Evolutionary conservation across 1,140 invertebrate genomes (phyloP).

Genomic region (Araneus ventricosus): DNA sequence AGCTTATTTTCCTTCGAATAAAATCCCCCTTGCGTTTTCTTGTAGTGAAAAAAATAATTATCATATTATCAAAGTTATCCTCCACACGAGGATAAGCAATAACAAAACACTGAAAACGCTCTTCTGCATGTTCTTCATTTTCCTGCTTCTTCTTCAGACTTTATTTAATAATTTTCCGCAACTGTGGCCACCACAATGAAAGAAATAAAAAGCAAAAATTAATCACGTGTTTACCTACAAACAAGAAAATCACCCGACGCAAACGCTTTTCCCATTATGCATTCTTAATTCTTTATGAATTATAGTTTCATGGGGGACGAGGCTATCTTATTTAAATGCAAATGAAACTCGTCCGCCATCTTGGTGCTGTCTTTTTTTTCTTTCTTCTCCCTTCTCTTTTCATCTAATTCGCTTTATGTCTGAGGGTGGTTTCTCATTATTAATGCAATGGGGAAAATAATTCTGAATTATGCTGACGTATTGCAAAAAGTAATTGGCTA

Average conservation of each 20-base stretch:
- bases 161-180: slow-evolving; percentile 24
- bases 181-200: background rate
- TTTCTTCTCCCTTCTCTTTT: background rate
- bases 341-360: slow-evolving; percentile 11
- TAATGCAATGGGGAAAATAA: slow-evolving; percentile 24
- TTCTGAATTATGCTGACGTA: slow-evolving; percentile 21
- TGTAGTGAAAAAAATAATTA: background rate
- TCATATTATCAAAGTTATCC: background rate
- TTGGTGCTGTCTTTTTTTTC: background rate
- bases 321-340: slow-evolving; percentile 30
- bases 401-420: background rate
- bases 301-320: slow-evolving; percentile 30
- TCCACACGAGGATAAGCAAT: background rate
- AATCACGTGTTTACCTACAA: slow-evolving; percentile 17
- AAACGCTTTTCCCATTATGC: slow-evolving; percentile 19
- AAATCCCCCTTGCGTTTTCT: too few relatives aligned
- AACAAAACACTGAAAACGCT: background rate
- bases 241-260: background rate
- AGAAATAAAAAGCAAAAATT: slow-evolving; percentile 23
- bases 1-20: too few relatives aligned
- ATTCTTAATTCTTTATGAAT: slow-evolving; percentile 35
- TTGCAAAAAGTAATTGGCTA: slow-evolving; percentile 10
- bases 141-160: background rate
- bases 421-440: background rate
- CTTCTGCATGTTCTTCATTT: background rate